phyloP scores from a whole-genome alignment of 2,113 vertebrate genomes.

The Takifugu bimaculatus region DNA sequence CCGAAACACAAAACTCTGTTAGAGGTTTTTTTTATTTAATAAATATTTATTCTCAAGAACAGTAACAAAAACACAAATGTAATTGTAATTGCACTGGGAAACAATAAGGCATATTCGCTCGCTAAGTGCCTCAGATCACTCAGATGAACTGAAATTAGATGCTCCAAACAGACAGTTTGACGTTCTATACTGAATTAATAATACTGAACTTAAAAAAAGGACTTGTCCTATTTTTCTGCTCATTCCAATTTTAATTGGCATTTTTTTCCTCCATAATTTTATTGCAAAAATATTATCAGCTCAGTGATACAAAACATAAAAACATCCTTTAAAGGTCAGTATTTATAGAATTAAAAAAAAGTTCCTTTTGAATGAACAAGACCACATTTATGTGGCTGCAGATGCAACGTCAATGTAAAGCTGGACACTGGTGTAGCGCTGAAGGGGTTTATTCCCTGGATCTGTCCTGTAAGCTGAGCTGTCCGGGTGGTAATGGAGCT shows the following conservation, averaged over 20 bases:
- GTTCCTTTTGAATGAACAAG: constrained; percentile 31
- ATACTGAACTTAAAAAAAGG: constrained; percentile 1
- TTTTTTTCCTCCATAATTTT: constrained; percentile 50
- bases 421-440: constrained; percentile 33
- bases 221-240: constrained; percentile 16
- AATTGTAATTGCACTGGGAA: constrained; percentile 66
- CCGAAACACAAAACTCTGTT: constrained; percentile 14
- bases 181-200: background rate
- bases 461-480: constrained; percentile 49
- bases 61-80: constrained; percentile 71
- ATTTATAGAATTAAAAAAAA: constrained; percentile 47
- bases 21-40: constrained; percentile 60
- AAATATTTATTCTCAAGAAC: constrained; percentile 74
- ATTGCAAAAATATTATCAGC: constrained; percentile 73
- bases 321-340: constrained; percentile 55
- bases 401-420: constrained; percentile 36
- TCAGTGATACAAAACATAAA: constrained; percentile 71
- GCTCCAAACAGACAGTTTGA: too few relatives aligned
- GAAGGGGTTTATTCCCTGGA: constrained; percentile 45
- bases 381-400: constrained; percentile 29
- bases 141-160: constrained; percentile 10
- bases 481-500: constrained; percentile 55
- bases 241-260: constrained; percentile 13
- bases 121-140: constrained; percentile 25
- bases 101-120: constrained; percentile 72